A percentile compares a stretch with the other conserved stretches of the same genome.
Conservation (phyloP, 1,140 invertebrate species). For the Antheraea pernyi region DNA sequence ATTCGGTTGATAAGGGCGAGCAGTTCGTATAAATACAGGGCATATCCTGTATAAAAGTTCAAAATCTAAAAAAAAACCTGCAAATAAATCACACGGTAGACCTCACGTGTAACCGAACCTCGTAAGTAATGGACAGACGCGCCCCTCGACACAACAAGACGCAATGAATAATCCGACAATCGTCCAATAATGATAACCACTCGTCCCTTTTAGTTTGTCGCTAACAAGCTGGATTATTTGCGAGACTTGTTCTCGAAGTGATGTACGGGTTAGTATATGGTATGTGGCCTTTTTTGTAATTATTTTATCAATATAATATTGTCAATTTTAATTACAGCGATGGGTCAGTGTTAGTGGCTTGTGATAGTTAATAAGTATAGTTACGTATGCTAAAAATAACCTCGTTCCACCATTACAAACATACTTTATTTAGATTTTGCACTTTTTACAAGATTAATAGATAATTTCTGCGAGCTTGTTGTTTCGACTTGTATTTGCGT, state of each 20-base stretch:
- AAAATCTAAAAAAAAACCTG: constrained; percentile 14
- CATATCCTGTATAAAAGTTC: constrained; percentile 40
- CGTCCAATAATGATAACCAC: neutral
- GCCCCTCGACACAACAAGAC: constrained; percentile 1
- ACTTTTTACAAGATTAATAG: no score
- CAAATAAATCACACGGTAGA: constrained; percentile 47
- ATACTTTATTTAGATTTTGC: no score
- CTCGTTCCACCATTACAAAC: no score
- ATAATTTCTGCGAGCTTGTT: no score
- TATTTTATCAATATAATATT: no score
- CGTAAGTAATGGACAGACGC: neutral
- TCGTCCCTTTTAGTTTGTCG: constrained; percentile 19
- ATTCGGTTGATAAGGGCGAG: no score
- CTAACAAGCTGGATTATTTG: constrained; percentile 29
- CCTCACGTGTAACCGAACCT: constrained; percentile 10
- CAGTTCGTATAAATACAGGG: no score
- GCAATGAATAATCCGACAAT: constrained; percentile 7
- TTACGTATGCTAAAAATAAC: no score
- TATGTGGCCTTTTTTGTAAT: constrained; percentile 2
- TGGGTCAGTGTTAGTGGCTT: no score
- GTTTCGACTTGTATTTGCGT: no score
- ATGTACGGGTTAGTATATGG: neutral
- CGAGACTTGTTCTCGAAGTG: constrained; percentile 9
- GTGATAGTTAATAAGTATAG: no score
- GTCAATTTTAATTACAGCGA: no score